Percentiles rank a stretch among this genome's conserved stretches.
Conservation (phyloP, 2,888 invertebrate species). For the Rhodophaea formosa region DNA sequence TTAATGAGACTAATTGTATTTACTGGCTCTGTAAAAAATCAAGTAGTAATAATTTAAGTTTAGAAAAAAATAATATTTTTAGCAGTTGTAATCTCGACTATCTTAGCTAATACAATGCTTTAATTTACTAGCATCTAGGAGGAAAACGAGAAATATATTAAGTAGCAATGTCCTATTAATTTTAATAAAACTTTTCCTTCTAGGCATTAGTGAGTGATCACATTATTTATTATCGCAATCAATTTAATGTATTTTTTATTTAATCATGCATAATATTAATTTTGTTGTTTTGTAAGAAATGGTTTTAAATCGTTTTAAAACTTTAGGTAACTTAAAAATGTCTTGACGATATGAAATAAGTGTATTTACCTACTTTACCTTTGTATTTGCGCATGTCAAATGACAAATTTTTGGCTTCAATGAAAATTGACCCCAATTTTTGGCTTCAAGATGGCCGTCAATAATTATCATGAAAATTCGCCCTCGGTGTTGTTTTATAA, state of each 20-base stretch:
- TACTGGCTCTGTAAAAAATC: slow-evolving; percentile 20
- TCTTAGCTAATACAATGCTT: slow-evolving; percentile 10
- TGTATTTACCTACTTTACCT: too few relatives aligned
- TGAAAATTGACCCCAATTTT: too few relatives aligned
- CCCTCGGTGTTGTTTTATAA: too few relatives aligned
- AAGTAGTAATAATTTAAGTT: slow-evolving; percentile 44
- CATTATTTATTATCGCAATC: slow-evolving; percentile 4
- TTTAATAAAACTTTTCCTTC: slow-evolving; percentile 6
- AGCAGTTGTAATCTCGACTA: slow-evolving; percentile 37
- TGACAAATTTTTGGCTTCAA: too few relatives aligned
- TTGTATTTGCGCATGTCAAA: too few relatives aligned
- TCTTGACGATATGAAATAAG: neutral
- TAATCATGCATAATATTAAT: slow-evolving; percentile 10
- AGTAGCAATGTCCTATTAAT: slow-evolving; percentile 6
- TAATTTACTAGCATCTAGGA: slow-evolving; percentile 9
- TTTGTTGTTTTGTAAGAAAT: neutral
- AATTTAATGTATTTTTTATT: slow-evolving; percentile 7
- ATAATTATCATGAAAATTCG: too few relatives aligned
- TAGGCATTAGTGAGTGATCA: slow-evolving; percentile 2
- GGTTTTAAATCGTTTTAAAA: neutral
- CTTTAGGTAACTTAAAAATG: neutral
- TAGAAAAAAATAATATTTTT: slow-evolving; percentile 35
- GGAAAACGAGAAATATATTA: neutral
- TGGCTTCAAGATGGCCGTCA: too few relatives aligned
- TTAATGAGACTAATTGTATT: neutral